phyloP scores from a whole-genome alignment of 53 echinoderm and acorn worm species.

The Patiria pectinifera region DNA sequence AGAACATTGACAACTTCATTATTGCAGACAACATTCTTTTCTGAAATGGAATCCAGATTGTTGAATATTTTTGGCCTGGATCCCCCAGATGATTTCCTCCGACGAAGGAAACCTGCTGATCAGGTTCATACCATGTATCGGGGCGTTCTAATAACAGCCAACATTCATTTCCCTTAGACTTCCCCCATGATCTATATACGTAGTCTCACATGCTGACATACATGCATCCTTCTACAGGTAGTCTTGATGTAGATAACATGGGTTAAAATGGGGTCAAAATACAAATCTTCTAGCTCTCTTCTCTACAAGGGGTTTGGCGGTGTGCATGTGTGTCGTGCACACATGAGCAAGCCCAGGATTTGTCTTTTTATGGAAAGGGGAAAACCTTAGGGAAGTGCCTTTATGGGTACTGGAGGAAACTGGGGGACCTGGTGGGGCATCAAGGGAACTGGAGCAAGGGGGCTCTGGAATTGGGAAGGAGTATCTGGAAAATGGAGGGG shows the following conservation, averaged over 20 bases:
- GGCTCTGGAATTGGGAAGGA: background rate
- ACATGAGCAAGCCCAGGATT: too few species aligned
- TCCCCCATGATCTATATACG: background rate
- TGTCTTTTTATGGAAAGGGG: background rate
- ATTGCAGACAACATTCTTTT: background rate
- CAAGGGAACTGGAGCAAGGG: background rate
- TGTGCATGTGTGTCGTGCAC: too few species aligned
- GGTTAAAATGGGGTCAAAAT: too few species aligned
- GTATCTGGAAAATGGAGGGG: background rate
- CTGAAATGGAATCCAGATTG: background rate
- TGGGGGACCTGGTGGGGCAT: background rate
- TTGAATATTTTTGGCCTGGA: conserved; percentile 7
- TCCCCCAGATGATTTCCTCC: conserved; percentile 7
- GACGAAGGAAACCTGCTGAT: conserved; percentile 38
- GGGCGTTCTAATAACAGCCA: conserved; percentile 39
- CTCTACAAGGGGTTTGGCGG: too few species aligned
- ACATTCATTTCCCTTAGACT: conserved; percentile 54
- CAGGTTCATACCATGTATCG: conserved; percentile 21
- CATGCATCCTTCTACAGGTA: background rate
- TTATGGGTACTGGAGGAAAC: background rate
- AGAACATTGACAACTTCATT: background rate
- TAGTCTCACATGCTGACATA: background rate
- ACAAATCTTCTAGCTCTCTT: too few species aligned
- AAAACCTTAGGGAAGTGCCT: background rate
- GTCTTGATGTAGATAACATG: background rate